Base-by-base conservation (phyloP, 1,140 invertebrate genomes). In the Palaemon carinicauda region DNA sequence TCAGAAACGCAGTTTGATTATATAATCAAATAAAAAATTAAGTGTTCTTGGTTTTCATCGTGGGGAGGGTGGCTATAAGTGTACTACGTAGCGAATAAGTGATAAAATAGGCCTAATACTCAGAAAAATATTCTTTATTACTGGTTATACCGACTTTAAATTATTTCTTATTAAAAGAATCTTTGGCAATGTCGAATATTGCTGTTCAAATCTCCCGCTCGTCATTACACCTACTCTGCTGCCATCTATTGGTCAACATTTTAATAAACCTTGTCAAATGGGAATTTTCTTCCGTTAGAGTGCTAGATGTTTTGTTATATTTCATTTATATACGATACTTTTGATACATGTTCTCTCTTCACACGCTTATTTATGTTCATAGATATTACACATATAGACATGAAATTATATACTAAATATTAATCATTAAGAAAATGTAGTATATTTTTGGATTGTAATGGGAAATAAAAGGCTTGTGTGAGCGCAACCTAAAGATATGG, bases 191-290 rank as follows among this genome's bases (percentile, higher is more conserved):
- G 73, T 50, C 33, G 41, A 3, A 10, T 7, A 19, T 50, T 12
- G 29, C 73, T 19, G n/a, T 75, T 75, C 19, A 75, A 75, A 75
- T 50, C 12, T 12, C 9, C 33, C 73, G 73, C 73, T 41, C 15
- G 1, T 19, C 31, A 17, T 33, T 19, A 33, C 29, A 73, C 31
- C 17, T n/a, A 21, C 0, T 21, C 31, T 73, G 29, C 14, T 75
- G 73, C 73, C 73, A 75, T 75, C 73, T 75, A 27, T 75, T 75
- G 73, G 73, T 29, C 27, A 73, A 73, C 41, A 19, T 73, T n/a
- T 29, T 41, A 73, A 41, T 33, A 73, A 73, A 73, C n/a, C 27
- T 1, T 73, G 41, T 50, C 73, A 75, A n/a, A 21, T 75, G 24
- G 29, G n/a, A 50, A 27, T 21, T 50, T 5, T 75, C 19, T 21